Evolutionary conservation across 2,797 vertebrate genomes (phyloP).

Genomic region (Neosilurus hyrtlii): DNA sequence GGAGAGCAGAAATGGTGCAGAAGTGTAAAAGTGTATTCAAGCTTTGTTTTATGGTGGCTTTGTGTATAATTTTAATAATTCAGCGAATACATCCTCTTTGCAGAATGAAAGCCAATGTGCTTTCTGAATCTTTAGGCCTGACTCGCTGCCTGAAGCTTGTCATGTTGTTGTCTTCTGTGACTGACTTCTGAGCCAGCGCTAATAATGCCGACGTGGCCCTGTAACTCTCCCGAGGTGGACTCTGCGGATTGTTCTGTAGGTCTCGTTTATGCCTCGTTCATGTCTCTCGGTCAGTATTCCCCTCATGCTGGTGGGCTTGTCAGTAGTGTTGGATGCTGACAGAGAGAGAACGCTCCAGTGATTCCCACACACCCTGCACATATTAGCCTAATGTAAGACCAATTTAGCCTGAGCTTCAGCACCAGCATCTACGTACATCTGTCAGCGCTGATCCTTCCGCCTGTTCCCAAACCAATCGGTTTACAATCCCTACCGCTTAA

Average conservation of each 20-base stretch:
- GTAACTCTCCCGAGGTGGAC: conserved; percentile 10
- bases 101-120: neutral
- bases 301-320: conserved; percentile 39
- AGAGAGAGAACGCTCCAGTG: conserved; percentile 49
- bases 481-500: conserved; percentile 8
- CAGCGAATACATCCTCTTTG: neutral
- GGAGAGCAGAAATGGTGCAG: neutral
- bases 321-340: conserved; percentile 52
- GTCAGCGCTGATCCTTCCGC: conserved; percentile 55
- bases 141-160: conserved; percentile 13
- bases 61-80: neutral
- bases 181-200: neutral
- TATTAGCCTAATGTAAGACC: conserved; percentile 58
- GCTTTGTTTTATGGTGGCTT: neutral
- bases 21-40: neutral
- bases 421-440: conserved; percentile 54
- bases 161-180: neutral
- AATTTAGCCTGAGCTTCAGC: conserved; percentile 52
- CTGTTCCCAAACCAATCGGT: conserved; percentile 21
- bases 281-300: conserved; percentile 31
- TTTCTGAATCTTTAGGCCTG: neutral
- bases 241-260: conserved; percentile 16
- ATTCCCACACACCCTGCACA: conserved; percentile 49
- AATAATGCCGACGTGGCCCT: neutral
- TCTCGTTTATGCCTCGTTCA: conserved; percentile 22